Evolutionary conservation across 2,113 vertebrate genomes (phyloP).

Genomic region (Epinephelus cyanopodus): DNA sequence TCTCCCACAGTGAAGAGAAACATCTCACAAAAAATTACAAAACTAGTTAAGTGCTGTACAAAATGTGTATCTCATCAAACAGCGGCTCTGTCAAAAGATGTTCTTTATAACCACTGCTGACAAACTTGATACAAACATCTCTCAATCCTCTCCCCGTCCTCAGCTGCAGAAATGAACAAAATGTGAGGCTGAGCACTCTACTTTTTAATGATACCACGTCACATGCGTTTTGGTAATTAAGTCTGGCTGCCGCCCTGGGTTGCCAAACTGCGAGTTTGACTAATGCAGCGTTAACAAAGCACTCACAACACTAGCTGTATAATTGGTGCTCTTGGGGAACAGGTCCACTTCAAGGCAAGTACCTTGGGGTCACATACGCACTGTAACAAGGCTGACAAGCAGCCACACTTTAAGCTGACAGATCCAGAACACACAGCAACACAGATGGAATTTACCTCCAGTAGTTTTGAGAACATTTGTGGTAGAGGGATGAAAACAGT

Average conservation of each 20-base stretch:
- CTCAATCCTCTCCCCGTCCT: not conserved
- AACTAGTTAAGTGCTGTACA: not conserved
- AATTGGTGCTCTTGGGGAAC: slow-evolving; percentile 63
- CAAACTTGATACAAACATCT: not conserved
- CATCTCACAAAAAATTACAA: not conserved
- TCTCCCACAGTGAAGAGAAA: too few species aligned
- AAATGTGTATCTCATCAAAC: not conserved
- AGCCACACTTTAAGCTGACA: slow-evolving; percentile 13
- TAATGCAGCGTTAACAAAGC: slow-evolving; percentile 59
- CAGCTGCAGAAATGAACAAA: slow-evolving; percentile 26
- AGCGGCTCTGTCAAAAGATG: slow-evolving; percentile 3
- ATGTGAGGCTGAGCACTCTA: slow-evolving; percentile 1
- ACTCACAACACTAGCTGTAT: slow-evolving; percentile 44
- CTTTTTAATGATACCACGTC: slow-evolving; percentile 43
- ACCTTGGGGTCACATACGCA: slow-evolving; percentile 33
- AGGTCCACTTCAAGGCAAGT: slow-evolving; percentile 56
- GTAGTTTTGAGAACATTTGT: not conserved
- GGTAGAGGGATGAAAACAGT: not conserved
- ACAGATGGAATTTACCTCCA: slow-evolving; percentile 1
- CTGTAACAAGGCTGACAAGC: slow-evolving; percentile 26
- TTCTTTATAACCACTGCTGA: not conserved
- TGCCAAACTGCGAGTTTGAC: slow-evolving; percentile 48
- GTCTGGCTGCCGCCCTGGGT: slow-evolving; percentile 36
- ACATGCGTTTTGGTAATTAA: slow-evolving; percentile 56
- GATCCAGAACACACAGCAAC: slow-evolving; percentile 29